Conservation (phyloP, 2,888 invertebrate genomes). For the Parnassius glacialis region DNA sequence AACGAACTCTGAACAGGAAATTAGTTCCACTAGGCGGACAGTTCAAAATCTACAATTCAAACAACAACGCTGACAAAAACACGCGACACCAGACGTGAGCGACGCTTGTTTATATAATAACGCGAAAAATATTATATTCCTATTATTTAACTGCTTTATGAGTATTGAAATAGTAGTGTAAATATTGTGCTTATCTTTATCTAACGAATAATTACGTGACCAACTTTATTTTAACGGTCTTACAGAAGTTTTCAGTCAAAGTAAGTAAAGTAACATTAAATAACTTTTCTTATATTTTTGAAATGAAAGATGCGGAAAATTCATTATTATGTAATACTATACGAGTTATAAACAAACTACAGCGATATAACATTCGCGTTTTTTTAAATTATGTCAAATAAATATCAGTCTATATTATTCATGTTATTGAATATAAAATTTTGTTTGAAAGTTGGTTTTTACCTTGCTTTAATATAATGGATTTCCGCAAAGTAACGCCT, state of each 20-base stretch:
- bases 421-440: not conserved
- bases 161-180: conserved; percentile 19
- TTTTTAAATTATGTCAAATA: too few relatives aligned
- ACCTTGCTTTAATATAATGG: too few relatives aligned
- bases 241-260: conserved; percentile 11
- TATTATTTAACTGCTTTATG: conserved; percentile 20
- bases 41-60: conserved; percentile 69
- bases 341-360: too few relatives aligned
- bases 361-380: too few relatives aligned
- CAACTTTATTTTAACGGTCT: conserved; percentile 2
- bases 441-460: too few relatives aligned
- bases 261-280: conserved; percentile 27
- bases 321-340: too few relatives aligned
- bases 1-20: conserved; percentile 35
- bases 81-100: conserved; percentile 51
- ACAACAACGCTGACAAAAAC: conserved; percentile 62
- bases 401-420: too few relatives aligned
- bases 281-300: too few relatives aligned
- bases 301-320: too few relatives aligned
- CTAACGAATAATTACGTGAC: not conserved
- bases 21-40: conserved; percentile 45
- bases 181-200: conserved; percentile 18
- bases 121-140: conserved; percentile 2
- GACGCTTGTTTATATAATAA: conserved; percentile 30
- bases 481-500: too few relatives aligned